Percentiles rank a stretch among this genome's conserved stretches.
Evolutionary conservation across 1,140 invertebrate genomes (phyloP).

Genomic region (Drosophila tsacasi): DNA sequence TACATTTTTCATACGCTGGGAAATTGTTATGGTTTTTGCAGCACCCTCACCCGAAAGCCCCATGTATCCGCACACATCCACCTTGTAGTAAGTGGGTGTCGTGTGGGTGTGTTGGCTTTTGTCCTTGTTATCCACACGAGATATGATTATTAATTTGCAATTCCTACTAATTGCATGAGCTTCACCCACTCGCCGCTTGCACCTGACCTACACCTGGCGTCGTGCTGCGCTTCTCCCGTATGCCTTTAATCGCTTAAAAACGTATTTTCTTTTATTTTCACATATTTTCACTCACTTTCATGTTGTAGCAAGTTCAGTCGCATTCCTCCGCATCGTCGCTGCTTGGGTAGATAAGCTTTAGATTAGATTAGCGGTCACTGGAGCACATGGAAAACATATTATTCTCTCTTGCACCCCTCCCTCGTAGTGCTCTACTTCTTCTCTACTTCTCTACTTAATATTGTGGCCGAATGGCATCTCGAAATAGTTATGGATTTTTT

Average conservation of each 20-base stretch:
- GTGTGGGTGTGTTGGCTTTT: constrained; percentile 39
- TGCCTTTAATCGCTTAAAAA: constrained; percentile 21
- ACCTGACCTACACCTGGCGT: constrained; percentile 1
- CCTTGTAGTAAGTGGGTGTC: constrained; percentile 73
- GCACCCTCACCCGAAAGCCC: constrained; percentile 12
- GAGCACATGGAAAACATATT: constrained; percentile 41
- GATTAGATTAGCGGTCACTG: constrained; percentile 69
- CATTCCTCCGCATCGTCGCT: constrained; percentile 38
- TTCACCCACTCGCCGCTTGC: constrained; percentile 12
- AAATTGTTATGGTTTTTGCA: constrained; percentile 75
- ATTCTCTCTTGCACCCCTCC: not conserved
- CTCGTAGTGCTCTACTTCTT: constrained; percentile 1
- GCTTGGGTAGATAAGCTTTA: constrained; percentile 50
- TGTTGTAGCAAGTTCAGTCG: constrained; percentile 6
- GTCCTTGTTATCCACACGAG: constrained; percentile 73
- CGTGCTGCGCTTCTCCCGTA: not conserved
- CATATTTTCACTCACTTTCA: constrained; percentile 35
- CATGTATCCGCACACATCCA: constrained; percentile 9
- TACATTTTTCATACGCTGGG: constrained; percentile 78
- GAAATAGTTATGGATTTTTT: constrained; percentile 18
- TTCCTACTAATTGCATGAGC: constrained; percentile 75
- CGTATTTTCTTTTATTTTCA: constrained; percentile 17
- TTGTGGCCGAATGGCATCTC: constrained; percentile 30
- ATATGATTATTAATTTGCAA: constrained; percentile 82
- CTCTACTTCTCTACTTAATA: too few relatives aligned